Evolutionary conservation across 2,113 vertebrate species (phyloP).

Genomic region (Australoheros scitulus): DNA sequence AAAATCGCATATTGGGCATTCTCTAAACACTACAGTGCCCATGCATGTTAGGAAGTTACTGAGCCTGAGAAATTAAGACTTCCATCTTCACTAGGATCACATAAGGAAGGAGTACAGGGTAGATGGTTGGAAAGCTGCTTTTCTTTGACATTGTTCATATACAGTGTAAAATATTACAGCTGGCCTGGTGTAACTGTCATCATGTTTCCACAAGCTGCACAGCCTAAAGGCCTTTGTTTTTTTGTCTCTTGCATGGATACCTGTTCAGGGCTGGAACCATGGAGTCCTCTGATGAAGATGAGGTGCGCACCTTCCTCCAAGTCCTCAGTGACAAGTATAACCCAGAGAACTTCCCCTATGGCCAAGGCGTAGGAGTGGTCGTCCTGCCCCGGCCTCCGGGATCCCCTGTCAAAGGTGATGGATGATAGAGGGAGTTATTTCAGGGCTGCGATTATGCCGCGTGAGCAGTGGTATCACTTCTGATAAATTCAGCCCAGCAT

Average conservation of each 20-base stretch:
- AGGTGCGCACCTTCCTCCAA: slow-evolving; percentile 92
- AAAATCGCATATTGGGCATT: background rate
- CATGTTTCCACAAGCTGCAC: background rate
- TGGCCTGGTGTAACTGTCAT: accelerated
- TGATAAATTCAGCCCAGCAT: background rate
- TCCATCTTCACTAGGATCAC: background rate
- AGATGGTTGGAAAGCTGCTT: background rate
- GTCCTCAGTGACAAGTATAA: slow-evolving; percentile 97
- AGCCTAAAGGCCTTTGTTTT: background rate
- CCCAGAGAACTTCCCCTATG: slow-evolving; percentile 96
- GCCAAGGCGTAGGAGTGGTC: slow-evolving; percentile 90
- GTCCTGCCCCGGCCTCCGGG: slow-evolving; percentile 90
- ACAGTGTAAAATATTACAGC: background rate
- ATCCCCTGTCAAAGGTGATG: slow-evolving; percentile 92
- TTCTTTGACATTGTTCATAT: background rate
- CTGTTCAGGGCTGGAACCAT: slow-evolving; percentile 76
- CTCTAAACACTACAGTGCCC: background rate
- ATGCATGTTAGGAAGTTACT: background rate
- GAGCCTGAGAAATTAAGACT: background rate
- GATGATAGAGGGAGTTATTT: background rate
- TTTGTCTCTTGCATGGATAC: background rate
- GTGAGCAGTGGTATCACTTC: background rate
- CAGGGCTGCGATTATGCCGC: background rate
- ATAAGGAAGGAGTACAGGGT: background rate
- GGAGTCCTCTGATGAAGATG: slow-evolving; percentile 83